These are phyloP conservation scores for Dromococcyx pavoninus DNA, from an alignment of 2,797 vertebrate genomes.

Conservation along the genomic window DNA sequence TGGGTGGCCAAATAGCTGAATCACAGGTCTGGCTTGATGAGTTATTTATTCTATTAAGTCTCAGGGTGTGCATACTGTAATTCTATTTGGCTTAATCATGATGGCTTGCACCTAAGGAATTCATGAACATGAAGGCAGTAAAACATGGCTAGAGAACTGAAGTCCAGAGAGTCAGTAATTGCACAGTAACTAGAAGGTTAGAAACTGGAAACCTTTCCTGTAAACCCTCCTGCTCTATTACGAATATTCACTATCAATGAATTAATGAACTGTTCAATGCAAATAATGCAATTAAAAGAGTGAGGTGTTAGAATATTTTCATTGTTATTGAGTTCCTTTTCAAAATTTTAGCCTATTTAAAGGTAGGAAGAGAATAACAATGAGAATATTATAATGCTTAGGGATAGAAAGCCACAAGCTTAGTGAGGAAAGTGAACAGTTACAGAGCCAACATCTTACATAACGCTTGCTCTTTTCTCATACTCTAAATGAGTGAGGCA, in stretches of 20 bases:
- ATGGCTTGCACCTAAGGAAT: background rate
- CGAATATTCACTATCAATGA: background rate
- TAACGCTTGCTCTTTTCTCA: background rate
- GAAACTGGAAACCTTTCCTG: slow-evolving; percentile 18
- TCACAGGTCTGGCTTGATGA: background rate
- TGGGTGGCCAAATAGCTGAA: background rate
- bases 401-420: background rate
- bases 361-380: background rate
- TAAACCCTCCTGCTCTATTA: background rate
- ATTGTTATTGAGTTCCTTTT: background rate
- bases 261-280: slow-evolving; percentile 10
- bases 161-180: slow-evolving; percentile 2
- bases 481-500: background rate
- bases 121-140: background rate
- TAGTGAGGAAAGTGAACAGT: background rate
- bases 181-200: slow-evolving; percentile 5
- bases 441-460: background rate
- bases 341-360: background rate
- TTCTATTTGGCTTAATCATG: background rate
- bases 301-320: background rate
- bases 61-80: background rate
- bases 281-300: slow-evolving; percentile 8
- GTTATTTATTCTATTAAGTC: background rate
- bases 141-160: background rate
- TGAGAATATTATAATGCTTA: background rate